A percentile compares a stretch with the other conserved stretches of the same genome.
Conservation (phyloP, 2,113 vertebrate genomes). For the Petaurus breviceps region DNA sequence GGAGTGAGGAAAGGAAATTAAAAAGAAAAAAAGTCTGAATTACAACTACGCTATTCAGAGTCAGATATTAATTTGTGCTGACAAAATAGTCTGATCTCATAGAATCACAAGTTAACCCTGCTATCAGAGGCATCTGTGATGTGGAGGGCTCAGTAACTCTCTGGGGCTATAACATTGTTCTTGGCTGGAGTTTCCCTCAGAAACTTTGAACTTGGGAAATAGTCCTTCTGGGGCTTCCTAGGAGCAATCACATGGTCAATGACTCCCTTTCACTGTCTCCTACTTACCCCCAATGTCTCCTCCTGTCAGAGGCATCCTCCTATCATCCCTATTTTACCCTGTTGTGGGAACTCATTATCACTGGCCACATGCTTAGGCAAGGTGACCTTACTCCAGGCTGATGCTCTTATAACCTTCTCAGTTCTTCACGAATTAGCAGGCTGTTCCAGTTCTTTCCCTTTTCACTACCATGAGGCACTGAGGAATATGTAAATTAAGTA, state of each 20-base stretch:
- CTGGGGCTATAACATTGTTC: not conserved
- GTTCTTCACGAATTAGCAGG: not conserved
- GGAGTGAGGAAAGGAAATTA: not conserved
- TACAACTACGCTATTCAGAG: not conserved
- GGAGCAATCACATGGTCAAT: not conserved
- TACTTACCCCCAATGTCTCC: not conserved
- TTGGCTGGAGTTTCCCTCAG: not conserved
- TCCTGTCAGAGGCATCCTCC: not conserved
- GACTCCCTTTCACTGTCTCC: not conserved
- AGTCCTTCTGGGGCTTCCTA: not conserved
- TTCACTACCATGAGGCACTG: not conserved
- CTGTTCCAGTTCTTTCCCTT: not conserved
- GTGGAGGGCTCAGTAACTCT: not conserved
- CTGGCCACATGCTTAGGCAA: not conserved
- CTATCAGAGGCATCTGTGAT: not conserved
- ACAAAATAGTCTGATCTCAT: not conserved
- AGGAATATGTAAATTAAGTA: not conserved
- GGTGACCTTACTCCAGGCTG: not conserved
- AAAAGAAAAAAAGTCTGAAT: not conserved
- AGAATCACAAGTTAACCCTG: not conserved
- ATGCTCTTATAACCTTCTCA: not conserved
- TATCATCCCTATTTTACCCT: not conserved
- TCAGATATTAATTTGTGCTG: not conserved
- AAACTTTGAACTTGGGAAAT: not conserved
- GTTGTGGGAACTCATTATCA: not conserved